Percentiles rank a stretch among this genome's conserved stretches.
These are phyloP conservation scores for Gorsachius magnificus DNA, from an alignment of 2,797 vertebrate genomes.

Conservation along the genomic window DNA sequence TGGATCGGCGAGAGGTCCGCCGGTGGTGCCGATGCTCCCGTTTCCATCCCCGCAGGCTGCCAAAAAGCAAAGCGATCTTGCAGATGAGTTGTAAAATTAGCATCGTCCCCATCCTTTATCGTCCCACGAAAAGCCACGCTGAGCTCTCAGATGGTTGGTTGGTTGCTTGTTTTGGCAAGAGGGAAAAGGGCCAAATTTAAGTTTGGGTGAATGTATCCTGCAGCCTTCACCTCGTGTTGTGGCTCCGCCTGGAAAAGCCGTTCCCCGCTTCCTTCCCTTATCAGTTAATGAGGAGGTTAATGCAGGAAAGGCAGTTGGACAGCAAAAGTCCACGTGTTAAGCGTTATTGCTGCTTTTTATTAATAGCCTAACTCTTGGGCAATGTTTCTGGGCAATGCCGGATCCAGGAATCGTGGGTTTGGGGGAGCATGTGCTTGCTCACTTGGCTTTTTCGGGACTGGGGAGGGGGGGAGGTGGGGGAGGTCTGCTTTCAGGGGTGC, in stretches of 20 bases:
- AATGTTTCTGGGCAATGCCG: not conserved
- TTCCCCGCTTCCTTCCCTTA: not conserved
- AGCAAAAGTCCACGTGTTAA: not conserved
- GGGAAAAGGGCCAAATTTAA: not conserved
- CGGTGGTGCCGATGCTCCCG: fast-evolving
- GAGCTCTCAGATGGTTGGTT: not conserved
- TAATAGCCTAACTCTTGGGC: not conserved
- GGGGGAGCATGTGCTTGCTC: not conserved
- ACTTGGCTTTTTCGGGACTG: fast-evolving
- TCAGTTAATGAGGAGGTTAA: not conserved
- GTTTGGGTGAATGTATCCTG: not conserved
- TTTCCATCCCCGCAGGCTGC: not conserved
- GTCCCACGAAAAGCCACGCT: not conserved
- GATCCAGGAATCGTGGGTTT: fast-evolving
- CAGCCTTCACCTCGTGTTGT: not conserved
- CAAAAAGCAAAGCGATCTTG: not conserved
- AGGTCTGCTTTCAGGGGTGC: not conserved
- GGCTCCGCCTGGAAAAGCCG: not conserved
- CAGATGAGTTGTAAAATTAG: not conserved
- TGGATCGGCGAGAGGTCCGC: not conserved
- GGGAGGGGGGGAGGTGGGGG: fast-evolving
- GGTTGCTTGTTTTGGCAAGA: conserved; percentile 39
- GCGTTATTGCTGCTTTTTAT: not conserved
- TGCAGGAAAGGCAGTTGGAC: not conserved
- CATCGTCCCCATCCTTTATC: not conserved